Conservation (phyloP, 2,797 vertebrate genomes). For the Ptychobarbus kaznakovi region DNA sequence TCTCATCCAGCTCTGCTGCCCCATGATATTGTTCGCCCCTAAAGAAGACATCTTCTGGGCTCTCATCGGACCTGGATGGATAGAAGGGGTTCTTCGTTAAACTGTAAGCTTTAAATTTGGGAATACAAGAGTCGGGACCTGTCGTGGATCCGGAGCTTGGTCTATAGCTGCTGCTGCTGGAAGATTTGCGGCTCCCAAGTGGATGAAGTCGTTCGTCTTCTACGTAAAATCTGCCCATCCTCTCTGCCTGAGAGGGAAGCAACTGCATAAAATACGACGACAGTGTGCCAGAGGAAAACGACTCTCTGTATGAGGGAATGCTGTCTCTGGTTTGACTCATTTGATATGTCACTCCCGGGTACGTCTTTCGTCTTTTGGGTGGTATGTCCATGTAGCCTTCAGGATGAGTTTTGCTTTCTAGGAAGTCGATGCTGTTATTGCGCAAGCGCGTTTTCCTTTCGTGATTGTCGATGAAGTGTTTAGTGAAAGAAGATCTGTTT, state of each 20-base stretch:
- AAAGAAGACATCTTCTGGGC: constrained; percentile 61
- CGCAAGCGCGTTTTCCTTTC: constrained; percentile 66
- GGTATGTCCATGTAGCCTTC: constrained; percentile 57
- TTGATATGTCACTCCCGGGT: constrained; percentile 69
- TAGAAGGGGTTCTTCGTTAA: constrained; percentile 60
- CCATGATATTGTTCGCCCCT: constrained; percentile 55
- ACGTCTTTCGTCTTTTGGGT: constrained; percentile 78
- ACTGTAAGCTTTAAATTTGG: constrained; percentile 56
- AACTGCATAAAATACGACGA: constrained; percentile 75
- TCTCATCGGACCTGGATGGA: constrained; percentile 66
- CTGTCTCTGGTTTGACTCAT: constrained; percentile 61
- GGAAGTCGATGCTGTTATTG: constrained; percentile 72
- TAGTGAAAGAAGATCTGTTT: constrained; percentile 71
- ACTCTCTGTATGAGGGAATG: constrained; percentile 67
- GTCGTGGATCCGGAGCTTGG: constrained; percentile 58
- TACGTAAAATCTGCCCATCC: constrained; percentile 56
- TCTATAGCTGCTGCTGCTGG: constrained; percentile 58
- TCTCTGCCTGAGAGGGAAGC: constrained; percentile 65
- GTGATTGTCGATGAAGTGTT: constrained; percentile 68
- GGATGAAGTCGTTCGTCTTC: constrained; percentile 54
- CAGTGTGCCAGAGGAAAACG: constrained; percentile 71
- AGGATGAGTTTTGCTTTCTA: constrained; percentile 64
- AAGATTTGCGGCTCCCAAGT: constrained; percentile 61
- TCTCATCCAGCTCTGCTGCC: constrained; percentile 41
- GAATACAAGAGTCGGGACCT: constrained; percentile 56